These are phyloP conservation scores for Drosophila paulistorum DNA, from an alignment of 1,140 invertebrate genomes.

Conservation along the genomic window DNA sequence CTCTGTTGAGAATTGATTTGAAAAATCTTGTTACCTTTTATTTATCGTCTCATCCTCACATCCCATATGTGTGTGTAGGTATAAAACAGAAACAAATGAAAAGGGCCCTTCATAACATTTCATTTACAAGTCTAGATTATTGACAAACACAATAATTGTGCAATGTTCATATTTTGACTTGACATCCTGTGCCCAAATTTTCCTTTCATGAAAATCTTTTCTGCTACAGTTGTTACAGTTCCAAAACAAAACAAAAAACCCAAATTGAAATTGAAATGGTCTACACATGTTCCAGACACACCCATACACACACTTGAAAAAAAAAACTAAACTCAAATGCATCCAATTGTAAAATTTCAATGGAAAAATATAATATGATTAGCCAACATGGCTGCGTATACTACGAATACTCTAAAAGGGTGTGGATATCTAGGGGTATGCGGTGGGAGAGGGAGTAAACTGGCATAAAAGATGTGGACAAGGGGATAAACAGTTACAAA, in stretches of 20 bases:
- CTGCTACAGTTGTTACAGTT: not conserved
- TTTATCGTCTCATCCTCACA: no score
- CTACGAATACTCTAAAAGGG: not conserved
- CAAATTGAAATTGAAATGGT: conserved; percentile 6
- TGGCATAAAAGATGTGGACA: conserved; percentile 6
- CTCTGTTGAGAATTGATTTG: no score
- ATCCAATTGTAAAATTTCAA: conserved; percentile 67
- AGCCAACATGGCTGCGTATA: conserved; percentile 40
- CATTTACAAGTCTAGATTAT: not conserved
- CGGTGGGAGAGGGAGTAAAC: not conserved
- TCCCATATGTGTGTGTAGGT: no score
- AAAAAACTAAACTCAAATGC: conserved; percentile 44
- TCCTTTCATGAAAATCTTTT: conserved; percentile 7
- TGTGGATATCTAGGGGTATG: not conserved
- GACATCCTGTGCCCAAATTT: not conserved
- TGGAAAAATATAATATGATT: conserved; percentile 67
- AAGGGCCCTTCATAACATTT: no score
- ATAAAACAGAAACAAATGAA: no score
- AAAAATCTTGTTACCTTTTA: no score
- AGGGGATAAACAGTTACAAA: conserved; percentile 64
- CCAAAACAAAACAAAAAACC: not conserved
- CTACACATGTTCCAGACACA: not conserved
- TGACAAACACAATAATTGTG: conserved; percentile 8
- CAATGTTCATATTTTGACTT: not conserved
- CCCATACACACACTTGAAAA: not conserved